phyloP scores from a whole-genome alignment of 2,888 invertebrate species.

The Spisula solida region DNA sequence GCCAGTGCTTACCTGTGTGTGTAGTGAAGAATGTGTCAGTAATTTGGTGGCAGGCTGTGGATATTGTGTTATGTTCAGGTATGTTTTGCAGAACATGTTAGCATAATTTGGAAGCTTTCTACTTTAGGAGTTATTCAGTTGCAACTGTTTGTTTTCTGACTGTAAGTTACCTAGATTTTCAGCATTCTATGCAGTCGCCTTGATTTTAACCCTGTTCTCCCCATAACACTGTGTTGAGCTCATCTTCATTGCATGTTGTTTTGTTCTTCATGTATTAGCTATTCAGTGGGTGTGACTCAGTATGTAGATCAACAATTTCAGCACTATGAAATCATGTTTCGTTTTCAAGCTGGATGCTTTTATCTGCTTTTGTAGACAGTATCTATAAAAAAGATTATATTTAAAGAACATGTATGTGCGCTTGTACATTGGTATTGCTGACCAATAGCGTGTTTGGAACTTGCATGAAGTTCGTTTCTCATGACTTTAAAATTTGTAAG shows the following conservation, averaged over 20 bases:
- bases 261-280: background rate
- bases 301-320: no score
- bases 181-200: background rate
- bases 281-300: no score
- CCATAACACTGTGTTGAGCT: background rate
- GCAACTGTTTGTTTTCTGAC: background rate
- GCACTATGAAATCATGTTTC: no score
- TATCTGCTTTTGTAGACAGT: no score
- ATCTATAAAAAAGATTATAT: no score
- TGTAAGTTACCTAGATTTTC: background rate
- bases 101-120: background rate
- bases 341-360: no score
- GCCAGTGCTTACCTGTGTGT: background rate
- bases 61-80: background rate
- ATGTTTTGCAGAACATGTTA: background rate
- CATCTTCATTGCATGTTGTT: no score
- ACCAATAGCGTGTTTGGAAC: no score
- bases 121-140: background rate
- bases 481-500: no score
- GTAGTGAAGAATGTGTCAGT: constrained; percentile 16
- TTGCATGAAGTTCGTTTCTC: no score
- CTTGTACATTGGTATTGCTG: no score
- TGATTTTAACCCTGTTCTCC: background rate
- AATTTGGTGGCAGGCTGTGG: background rate
- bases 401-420: no score